A percentile compares a stretch with the other conserved stretches of the same genome.
phyloP scores from a whole-genome alignment of 2,888 invertebrate species.

The Synergus japonicus region DNA sequence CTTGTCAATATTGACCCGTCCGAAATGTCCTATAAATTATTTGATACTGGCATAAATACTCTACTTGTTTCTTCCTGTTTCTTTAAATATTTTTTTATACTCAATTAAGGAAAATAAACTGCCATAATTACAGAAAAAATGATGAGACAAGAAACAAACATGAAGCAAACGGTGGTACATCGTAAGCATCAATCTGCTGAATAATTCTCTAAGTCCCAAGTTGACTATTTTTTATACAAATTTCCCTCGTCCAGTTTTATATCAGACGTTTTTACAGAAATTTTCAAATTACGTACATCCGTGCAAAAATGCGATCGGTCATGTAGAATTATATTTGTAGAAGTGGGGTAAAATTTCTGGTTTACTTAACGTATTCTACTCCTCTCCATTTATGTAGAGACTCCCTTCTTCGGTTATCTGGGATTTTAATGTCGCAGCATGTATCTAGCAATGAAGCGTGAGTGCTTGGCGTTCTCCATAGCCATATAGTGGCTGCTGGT shows the following conservation, averaged over 20 bases:
- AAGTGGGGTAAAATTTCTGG: slow-evolving; percentile 4
- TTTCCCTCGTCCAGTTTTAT: not conserved
- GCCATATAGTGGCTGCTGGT: slow-evolving; percentile 18
- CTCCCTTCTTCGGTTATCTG: slow-evolving; percentile 26
- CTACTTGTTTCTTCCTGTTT: no score
- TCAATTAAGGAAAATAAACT: no score
- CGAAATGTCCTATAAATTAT: no score
- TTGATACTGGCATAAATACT: no score
- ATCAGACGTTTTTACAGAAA: not conserved
- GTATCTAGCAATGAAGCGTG: not conserved
- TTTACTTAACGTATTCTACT: slow-evolving; percentile 4
- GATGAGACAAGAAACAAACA: no score
- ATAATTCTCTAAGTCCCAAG: no score
- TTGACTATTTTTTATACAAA: not conserved
- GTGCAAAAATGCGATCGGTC: slow-evolving; percentile 23
- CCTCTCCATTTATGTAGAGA: slow-evolving; percentile 5
- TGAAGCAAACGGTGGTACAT: no score
- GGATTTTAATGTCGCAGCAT: slow-evolving; percentile 13
- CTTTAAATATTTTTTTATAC: no score
- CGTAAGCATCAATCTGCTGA: no score
- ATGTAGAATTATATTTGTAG: slow-evolving; percentile 13
- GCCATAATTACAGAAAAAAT: no score
- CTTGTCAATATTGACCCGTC: not conserved
- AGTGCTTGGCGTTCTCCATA: slow-evolving; percentile 1
- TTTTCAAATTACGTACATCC: not conserved